These are phyloP conservation scores for Cyclophora albipunctata DNA, from an alignment of 2,888 invertebrate genomes.

Conservation along the genomic window DNA sequence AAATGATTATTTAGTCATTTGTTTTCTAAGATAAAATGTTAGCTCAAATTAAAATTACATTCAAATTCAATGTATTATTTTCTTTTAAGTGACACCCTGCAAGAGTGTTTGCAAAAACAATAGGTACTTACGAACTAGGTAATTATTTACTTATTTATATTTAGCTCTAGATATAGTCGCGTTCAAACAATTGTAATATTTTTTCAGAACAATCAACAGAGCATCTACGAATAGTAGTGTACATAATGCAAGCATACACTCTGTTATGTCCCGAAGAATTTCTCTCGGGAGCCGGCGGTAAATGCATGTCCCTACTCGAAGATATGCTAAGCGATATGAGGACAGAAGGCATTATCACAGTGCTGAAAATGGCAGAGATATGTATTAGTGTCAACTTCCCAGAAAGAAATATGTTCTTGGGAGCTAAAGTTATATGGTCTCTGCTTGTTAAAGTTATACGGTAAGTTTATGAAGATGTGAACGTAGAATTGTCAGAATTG, in stretches of 20 bases:
- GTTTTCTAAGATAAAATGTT: too few relatives aligned
- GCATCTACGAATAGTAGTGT: slow-evolving; percentile 84
- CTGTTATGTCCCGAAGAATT: slow-evolving; percentile 86
- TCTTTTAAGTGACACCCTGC: too few relatives aligned
- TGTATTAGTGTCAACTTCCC: slow-evolving; percentile 83
- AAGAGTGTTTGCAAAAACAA: too few relatives aligned
- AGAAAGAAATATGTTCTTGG: slow-evolving; percentile 83
- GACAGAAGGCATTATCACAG: slow-evolving; percentile 73
- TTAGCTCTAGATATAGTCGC: too few relatives aligned
- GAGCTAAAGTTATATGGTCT: slow-evolving; percentile 70
- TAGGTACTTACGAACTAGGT: too few relatives aligned
- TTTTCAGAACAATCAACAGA: slow-evolving; percentile 86
- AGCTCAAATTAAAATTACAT: too few relatives aligned
- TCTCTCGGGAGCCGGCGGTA: slow-evolving; percentile 80
- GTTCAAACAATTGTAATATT: neutral
- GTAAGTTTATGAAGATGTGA: too few relatives aligned
- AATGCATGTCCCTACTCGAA: slow-evolving; percentile 81
- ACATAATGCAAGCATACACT: slow-evolving; percentile 88
- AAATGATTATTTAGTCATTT: too few relatives aligned
- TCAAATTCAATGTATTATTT: too few relatives aligned
- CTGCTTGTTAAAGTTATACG: slow-evolving; percentile 56
- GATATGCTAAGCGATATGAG: slow-evolving; percentile 85
- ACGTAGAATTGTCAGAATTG: too few relatives aligned
- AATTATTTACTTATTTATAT: too few relatives aligned
- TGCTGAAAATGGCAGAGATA: slow-evolving; percentile 79